These are phyloP conservation scores for Gonatopus flavifemur DNA, from an alignment of 1,140 invertebrate genomes.

Conservation along the genomic window DNA sequence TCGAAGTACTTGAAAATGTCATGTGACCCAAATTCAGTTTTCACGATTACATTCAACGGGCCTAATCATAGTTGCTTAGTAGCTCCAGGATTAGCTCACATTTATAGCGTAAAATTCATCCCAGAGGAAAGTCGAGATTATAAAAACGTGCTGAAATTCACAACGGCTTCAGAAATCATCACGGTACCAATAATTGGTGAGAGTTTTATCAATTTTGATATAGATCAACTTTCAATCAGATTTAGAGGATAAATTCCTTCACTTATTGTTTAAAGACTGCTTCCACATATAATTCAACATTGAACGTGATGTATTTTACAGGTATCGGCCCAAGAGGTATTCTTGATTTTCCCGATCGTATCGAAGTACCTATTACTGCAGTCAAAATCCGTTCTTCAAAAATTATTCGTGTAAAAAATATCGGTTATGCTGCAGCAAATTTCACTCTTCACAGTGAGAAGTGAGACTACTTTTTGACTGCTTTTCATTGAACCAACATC, in stretches of 20 bases:
- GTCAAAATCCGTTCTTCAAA: conserved; percentile 49
- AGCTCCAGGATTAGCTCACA: conserved; percentile 48
- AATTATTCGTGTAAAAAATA: conserved; percentile 48
- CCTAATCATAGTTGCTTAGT: conserved; percentile 34
- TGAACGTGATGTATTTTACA: conserved; percentile 21
- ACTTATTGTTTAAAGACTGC: too few relatives aligned
- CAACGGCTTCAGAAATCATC: conserved; percentile 37
- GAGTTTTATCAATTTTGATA: conserved; percentile 1
- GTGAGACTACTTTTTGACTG: conserved; percentile 22
- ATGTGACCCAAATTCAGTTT: conserved; percentile 34
- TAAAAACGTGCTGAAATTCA: conserved; percentile 37
- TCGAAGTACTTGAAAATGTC: conserved; percentile 33
- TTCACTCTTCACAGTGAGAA: conserved; percentile 42
- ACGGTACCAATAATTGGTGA: conserved; percentile 42
- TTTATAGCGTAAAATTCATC: conserved; percentile 44
- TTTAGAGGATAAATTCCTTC: too few relatives aligned
- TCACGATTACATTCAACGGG: conserved; percentile 39
- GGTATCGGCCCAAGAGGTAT: conserved; percentile 52
- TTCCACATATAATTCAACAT: too few relatives aligned
- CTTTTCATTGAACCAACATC: too few relatives aligned
- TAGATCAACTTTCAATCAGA: not conserved
- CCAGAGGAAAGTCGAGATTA: conserved; percentile 45
- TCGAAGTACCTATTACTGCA: conserved; percentile 47
- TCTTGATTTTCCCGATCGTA: conserved; percentile 55
- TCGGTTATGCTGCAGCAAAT: conserved; percentile 39